A percentile compares a stretch with the other conserved stretches of the same genome.
phyloP scores from a whole-genome alignment of 2,797 vertebrate species.

The Myripristis jacobus region DNA sequence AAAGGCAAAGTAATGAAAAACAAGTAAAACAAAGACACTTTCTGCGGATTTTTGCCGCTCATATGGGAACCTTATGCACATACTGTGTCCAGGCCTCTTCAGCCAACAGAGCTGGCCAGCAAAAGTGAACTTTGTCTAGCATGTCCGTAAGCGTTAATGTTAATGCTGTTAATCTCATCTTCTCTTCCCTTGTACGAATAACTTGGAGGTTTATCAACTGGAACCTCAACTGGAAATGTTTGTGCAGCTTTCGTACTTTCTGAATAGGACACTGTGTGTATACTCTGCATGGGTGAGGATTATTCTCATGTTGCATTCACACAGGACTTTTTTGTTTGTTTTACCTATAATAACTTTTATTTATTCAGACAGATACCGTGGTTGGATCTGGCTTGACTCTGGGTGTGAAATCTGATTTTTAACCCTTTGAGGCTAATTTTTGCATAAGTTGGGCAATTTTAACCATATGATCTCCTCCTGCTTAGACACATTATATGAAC shows the following conservation, averaged over 20 bases:
- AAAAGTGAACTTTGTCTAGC: conserved; percentile 43
- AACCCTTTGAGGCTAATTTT: neutral
- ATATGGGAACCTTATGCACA: conserved; percentile 37
- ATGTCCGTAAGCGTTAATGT: conserved; percentile 33
- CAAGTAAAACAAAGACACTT: conserved; percentile 37
- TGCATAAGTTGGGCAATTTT: too few species aligned
- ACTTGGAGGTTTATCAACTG: conserved; percentile 8
- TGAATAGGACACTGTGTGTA: neutral
- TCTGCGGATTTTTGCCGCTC: conserved; percentile 56
- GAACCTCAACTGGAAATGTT: conserved; percentile 15
- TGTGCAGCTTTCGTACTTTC: neutral
- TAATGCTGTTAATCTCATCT: conserved; percentile 54
- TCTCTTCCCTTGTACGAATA: conserved; percentile 10
- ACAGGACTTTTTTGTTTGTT: too few species aligned
- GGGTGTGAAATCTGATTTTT: neutral
- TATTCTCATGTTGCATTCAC: too few species aligned
- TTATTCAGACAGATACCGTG: neutral
- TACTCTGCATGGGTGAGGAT: neutral
- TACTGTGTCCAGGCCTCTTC: conserved; percentile 31
- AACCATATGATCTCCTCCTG: neutral
- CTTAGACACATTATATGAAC: neutral
- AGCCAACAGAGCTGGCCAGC: conserved; percentile 23
- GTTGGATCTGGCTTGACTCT: neutral
- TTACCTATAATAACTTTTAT: neutral
- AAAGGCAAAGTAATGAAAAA: neutral